These are phyloP conservation scores for Cryptoprocta ferox DNA, from an alignment of 2,797 vertebrate species.

Conservation along the genomic window DNA sequence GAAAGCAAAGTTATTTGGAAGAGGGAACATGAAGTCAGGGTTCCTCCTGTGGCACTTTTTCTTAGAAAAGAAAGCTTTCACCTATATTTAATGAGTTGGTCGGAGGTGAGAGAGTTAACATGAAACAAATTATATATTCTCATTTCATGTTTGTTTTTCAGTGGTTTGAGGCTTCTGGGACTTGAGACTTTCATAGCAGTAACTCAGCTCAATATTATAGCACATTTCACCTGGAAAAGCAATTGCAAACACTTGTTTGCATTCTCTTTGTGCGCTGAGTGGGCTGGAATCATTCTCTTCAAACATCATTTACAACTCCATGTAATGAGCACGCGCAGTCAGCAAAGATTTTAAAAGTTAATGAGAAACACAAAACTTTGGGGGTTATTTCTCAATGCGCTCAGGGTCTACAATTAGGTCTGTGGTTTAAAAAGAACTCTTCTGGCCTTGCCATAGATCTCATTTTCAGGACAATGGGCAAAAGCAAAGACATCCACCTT, in stretches of 20 bases:
- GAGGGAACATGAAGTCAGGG: slow-evolving; percentile 1
- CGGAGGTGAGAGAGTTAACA: slow-evolving; percentile 56
- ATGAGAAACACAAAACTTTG: slow-evolving; percentile 68
- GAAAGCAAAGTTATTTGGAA: slow-evolving; percentile 35
- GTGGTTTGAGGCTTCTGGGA: slow-evolving; percentile 44
- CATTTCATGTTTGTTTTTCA: slow-evolving; percentile 47
- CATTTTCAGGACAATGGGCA: background rate
- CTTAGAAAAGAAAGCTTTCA: slow-evolving; percentile 36
- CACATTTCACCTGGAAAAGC: slow-evolving; percentile 65
- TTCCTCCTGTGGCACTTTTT: slow-evolving; percentile 30
- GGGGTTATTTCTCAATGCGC: slow-evolving; percentile 35
- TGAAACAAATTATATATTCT: slow-evolving; percentile 27
- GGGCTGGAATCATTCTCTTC: slow-evolving; percentile 59
- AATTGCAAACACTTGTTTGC: slow-evolving; percentile 70
- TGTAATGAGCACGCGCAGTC: slow-evolving; percentile 68
- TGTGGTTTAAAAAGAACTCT: slow-evolving; percentile 39
- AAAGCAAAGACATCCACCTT: background rate
- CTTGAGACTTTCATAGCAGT: slow-evolving; percentile 58
- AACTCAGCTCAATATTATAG: slow-evolving; percentile 69
- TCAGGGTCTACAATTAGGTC: background rate
- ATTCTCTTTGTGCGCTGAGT: slow-evolving; percentile 69
- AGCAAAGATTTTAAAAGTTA: slow-evolving; percentile 75
- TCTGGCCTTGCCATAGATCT: background rate
- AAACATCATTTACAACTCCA: slow-evolving; percentile 71
- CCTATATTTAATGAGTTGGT: slow-evolving; percentile 47